Percentiles rank a stretch among this genome's conserved stretches.
Evolutionary conservation across 1,140 invertebrate species (phyloP).

Genomic region (Dinothrombium tinctorium): DNA sequence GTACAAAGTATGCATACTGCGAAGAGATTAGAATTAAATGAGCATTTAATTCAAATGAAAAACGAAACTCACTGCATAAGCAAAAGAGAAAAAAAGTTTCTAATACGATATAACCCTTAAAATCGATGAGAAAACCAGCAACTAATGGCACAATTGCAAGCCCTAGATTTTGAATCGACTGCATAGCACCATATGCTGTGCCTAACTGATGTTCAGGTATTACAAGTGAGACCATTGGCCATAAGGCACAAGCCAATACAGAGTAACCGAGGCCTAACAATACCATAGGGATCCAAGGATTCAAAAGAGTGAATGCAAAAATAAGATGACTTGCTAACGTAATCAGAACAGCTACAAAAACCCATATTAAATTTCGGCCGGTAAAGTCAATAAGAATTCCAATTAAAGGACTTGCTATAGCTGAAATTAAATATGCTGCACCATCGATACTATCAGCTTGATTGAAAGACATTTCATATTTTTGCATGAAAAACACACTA

Average conservation of each 20-base stretch:
- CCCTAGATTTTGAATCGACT: slow-evolving; percentile 75
- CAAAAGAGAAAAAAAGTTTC: slow-evolving; percentile 96
- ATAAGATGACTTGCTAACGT: slow-evolving; percentile 57
- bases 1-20: no score
- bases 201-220: slow-evolving; percentile 78
- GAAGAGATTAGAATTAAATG: no score
- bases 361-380: slow-evolving; percentile 72
- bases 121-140: slow-evolving; percentile 66
- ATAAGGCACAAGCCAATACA: slow-evolving; percentile 71
- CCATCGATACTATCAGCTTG: slow-evolving; percentile 58
- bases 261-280: slow-evolving; percentile 74
- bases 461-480: slow-evolving; percentile 41
- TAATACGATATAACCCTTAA: slow-evolving; percentile 59
- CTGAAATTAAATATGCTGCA: slow-evolving; percentile 72
- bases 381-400: slow-evolving; percentile 70
- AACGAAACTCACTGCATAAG: no score
- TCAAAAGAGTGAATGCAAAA: slow-evolving; percentile 62
- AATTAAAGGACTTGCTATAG: slow-evolving; percentile 64
- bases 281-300: slow-evolving; percentile 63
- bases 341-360: slow-evolving; percentile 45
- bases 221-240: slow-evolving; percentile 78
- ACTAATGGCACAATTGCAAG: slow-evolving; percentile 62
- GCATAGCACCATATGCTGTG: slow-evolving; percentile 70
- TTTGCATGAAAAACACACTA: slow-evolving; percentile 69
- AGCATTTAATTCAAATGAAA: no score